Evolutionary conservation across 2,113 vertebrate genomes (phyloP).

Genomic region (Amphilophus citrinellus): DNA sequence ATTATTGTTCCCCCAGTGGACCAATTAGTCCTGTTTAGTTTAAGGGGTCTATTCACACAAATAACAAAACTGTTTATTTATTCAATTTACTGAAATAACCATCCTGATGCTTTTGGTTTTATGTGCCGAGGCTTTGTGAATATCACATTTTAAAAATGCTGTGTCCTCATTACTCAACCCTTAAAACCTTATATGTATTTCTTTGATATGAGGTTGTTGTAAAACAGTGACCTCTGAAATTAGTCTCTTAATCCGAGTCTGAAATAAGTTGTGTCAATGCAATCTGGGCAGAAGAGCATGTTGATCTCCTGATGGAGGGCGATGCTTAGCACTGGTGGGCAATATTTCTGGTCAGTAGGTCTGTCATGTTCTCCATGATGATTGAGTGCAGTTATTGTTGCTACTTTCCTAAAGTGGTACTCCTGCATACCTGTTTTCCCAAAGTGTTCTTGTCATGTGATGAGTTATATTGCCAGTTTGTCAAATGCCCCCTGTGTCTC

Average conservation of each 20-base stretch:
- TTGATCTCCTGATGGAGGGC: not conserved
- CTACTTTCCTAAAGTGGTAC: not conserved
- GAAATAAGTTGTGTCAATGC: not conserved
- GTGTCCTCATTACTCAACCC: not conserved
- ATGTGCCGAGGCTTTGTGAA: not conserved
- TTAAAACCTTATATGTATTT: not conserved
- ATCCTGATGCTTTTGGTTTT: fast-evolving
- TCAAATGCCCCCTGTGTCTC: not conserved
- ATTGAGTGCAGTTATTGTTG: not conserved
- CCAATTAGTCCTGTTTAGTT: slow-evolving; percentile 27
- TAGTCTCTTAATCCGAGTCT: not conserved
- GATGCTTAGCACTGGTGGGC: not conserved
- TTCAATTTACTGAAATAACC: not conserved
- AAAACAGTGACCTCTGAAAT: not conserved
- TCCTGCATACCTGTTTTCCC: not conserved
- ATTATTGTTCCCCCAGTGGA: not conserved
- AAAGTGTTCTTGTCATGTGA: not conserved
- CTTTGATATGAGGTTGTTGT: fast-evolving
- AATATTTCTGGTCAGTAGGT: not conserved
- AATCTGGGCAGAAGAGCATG: not conserved
- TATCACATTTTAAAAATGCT: not conserved
- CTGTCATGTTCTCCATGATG: not conserved
- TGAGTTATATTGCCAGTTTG: not conserved
- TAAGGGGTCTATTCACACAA: not conserved
- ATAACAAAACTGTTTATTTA: not conserved